Evolutionary conservation across 1,140 invertebrate species (phyloP), one percentile per base, ranked within the genome.

Genomic region (Euschistus heros): DNA sequence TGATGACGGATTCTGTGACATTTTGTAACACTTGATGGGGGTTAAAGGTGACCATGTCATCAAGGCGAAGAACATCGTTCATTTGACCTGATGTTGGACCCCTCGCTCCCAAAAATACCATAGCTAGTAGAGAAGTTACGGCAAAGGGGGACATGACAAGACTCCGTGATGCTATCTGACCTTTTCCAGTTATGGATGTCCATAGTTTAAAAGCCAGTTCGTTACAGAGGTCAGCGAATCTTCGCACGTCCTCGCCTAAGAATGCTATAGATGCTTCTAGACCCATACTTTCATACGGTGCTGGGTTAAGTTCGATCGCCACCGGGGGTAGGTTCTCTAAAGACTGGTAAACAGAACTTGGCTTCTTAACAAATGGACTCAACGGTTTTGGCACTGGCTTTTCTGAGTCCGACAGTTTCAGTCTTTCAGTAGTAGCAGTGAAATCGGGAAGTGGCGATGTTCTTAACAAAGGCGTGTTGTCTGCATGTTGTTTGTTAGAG

Each of bases 51-150:
- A 90, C 84, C 80, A 91, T 89, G 67, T 92, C 89, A 72, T 92
- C 90, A 8, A 94, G 75, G 69, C 86, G 85, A 0, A 94, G 78
- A 15, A 92, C 81, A 68, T 91, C 87, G 71, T 92, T 92, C 85
- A 94, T 91, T 79, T 92, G 88, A 0, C 86, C 87, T 0, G 89
- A 91, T 0, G 91, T 93, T n/a, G 85, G 80, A 42, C 91, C 90
- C 67, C 87, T 79, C 4, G 91, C 89, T 2, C 91, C 91, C 46
- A 94, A 80, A 73, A 92, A 92, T 37, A 92, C 83, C 89, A 93
- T 92, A 2, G 90, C 88, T 3, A 93, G 72, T 72, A 91, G 81
- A 3, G 88, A 91, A 1, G 86, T 89, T 64, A 89, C 82, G 0
- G 88, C 89, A 69, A 92, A 92, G 0, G 91, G 90, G 13, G 90